Base-by-base conservation (phyloP, 2,113 vertebrate species). In the Ceuthmochares aereus region DNA sequence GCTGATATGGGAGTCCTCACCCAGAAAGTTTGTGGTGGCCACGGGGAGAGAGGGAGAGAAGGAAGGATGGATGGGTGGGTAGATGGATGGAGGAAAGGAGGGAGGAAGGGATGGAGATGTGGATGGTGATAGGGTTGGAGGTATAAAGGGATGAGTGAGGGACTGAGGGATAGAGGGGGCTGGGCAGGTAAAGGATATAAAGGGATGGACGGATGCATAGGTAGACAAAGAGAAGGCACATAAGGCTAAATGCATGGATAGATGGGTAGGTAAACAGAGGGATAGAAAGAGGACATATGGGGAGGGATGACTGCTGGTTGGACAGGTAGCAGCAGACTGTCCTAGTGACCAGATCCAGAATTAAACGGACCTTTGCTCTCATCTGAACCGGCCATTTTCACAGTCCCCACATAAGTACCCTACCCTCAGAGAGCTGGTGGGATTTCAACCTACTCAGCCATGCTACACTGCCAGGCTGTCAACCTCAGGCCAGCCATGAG, bases 1-100 rank as follows among this genome's bases (percentile, higher is more conserved):
- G 2, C 21, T 7, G 11, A 27, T 34, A 7, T 1, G 4, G 26
- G 45, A 2, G 1, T 36, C 20, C 22, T 45, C 18, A 16, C 4
- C 20, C 4, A 3, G 54, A 14, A 54, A 68, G 6, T 25, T 34
- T 43, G 16, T 0, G 4, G n/a, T 30, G 60, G 6, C 63, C 1
- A 0, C 34, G 42, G 66, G 60, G 43, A 43, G 37, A 56, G 54
- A 56, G 19, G 13, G 40, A 40, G 40, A 40, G 40, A 40, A 40
- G 40, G 40, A 40, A 40, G 40, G 40, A 40, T 12, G 12, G 40
- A 10, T 40, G 40, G 40, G 40, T 59, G 36, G 32, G 5, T 13
- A 25, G 36, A 42, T 3, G 30, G 20, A 37, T 4, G n/a, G 43
- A 47, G 6, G 25, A 30, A 32, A 1, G 40, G 13, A 54, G 1